Conservation (phyloP, 2,888 invertebrate species). For the Celastrina argiolus region DNA sequence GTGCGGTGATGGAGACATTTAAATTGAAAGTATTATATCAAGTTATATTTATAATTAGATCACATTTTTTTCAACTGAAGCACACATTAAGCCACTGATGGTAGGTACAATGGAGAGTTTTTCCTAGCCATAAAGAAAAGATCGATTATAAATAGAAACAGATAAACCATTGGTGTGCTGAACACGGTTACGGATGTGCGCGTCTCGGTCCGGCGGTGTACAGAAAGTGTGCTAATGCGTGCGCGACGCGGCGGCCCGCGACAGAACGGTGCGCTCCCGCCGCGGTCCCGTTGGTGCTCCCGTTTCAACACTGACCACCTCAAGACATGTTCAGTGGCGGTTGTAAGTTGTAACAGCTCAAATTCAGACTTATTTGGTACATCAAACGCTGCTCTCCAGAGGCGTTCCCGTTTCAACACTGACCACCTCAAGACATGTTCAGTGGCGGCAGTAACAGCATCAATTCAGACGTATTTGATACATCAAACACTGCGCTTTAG, state of each 20-base stretch:
- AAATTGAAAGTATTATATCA: too few relatives aligned
- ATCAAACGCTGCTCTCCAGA: too few relatives aligned
- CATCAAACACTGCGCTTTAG: conserved; percentile 45
- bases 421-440: too few relatives aligned
- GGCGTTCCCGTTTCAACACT: too few relatives aligned
- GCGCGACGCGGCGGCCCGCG: conserved; percentile 59
- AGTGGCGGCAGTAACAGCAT: neutral
- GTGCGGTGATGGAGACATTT: too few relatives aligned
- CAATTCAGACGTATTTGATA: too few relatives aligned
- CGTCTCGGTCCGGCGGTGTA: conserved; percentile 41
- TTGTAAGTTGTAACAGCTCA: neutral
- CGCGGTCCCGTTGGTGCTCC: conserved; percentile 50
- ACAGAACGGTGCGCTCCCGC: conserved; percentile 46
- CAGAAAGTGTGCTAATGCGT: conserved; percentile 67
- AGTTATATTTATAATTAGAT: too few relatives aligned
- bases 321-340: neutral
- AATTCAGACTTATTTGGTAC: too few relatives aligned
- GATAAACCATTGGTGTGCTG: neutral
- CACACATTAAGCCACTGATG: too few relatives aligned
- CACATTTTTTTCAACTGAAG: too few relatives aligned
- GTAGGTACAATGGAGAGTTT: neutral
- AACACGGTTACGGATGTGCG: conserved; percentile 55
- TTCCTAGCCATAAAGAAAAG: neutral
- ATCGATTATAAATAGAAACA: neutral
- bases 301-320: neutral